Base-by-base conservation (phyloP, 2,888 invertebrate species). In the Lasioglossum lativentre region DNA sequence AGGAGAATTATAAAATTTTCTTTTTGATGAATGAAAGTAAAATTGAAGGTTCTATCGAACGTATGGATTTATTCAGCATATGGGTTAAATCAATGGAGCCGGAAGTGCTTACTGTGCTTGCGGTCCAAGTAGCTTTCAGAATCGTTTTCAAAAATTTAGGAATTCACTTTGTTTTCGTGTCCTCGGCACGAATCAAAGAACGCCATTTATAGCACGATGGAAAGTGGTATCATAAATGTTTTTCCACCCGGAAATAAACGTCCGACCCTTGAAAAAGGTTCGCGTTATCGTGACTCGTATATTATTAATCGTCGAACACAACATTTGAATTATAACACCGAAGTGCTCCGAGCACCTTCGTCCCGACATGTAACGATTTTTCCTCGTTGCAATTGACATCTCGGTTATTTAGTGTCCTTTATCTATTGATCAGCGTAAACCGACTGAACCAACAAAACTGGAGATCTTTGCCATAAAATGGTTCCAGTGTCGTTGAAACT, bases 361-460 rank as follows among this genome's bases (percentile, higher is more conserved):
- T 19, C 38, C 56, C 45, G 74, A 75, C 63, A 19, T 75, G 78
- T 73, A 86, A 80, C 81, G 79, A 86, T 89, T 90, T 91, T 89
- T 89, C 79, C 88, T 68, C 86, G 86, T 80, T 87, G 86, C 90
- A 91, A 92, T 91, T 91, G 90, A 89, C 91, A 91, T 86, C 82
- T 71, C 40, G 70, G 89, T 90, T 92, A 92, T 92, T 93, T 91
- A 93, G 91, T 89, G 88, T 87, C 85, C 82, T 42, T 79, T 85
- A 78, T 81, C 85, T 88, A 88, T 89, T 83, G 82, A 81, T 88
- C 85, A 78, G 72, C 16, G 66, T 10, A 38, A 68, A 68, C 19
- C 66, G 19, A 34, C 38, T 34, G 38, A 38, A 23, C 23, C 34
- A 8, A 38, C 34, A 68, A 68, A 68, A 68, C 38, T 38, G 23